Percentiles rank a stretch among this genome's conserved stretches.
Conservation (phyloP, 2,797 vertebrate species). For the Oryzias sinensis region DNA sequence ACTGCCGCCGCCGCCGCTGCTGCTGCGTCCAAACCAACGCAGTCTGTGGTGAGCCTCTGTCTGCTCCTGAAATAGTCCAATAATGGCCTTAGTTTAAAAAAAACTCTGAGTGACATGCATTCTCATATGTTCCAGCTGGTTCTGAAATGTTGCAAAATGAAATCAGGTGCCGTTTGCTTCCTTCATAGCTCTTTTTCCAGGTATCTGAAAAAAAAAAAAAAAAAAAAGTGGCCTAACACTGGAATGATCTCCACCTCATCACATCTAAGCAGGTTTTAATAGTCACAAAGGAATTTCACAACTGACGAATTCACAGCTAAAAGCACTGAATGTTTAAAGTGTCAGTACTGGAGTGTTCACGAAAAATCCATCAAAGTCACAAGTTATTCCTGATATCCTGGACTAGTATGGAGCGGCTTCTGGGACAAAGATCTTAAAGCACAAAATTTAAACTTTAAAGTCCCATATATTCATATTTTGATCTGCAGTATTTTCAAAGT, state of each 20-base stretch:
- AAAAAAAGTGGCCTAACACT: conserved; percentile 33
- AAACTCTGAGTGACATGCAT: conserved; percentile 36
- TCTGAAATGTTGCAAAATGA: conserved; percentile 78
- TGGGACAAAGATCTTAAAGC: too few species aligned
- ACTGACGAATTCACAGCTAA: background rate
- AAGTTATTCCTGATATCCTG: too few species aligned
- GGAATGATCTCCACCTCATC: conserved; percentile 16
- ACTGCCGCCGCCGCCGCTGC: conserved; percentile 81
- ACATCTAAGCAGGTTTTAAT: background rate
- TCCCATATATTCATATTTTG: too few species aligned
- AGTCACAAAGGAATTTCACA: background rate
- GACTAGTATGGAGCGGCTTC: too few species aligned
- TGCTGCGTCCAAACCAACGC: conserved; percentile 84
- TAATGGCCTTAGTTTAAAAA: background rate
- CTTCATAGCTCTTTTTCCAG: conserved; percentile 68
- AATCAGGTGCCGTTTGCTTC: conserved; percentile 69
- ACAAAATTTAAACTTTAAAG: too few species aligned
- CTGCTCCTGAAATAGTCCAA: background rate
- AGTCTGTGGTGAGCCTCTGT: conserved; percentile 83
- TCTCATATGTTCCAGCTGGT: conserved; percentile 73
- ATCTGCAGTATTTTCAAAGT: too few species aligned
- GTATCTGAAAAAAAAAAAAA: too few species aligned
- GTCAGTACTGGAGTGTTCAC: too few species aligned
- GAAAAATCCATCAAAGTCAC: too few species aligned
- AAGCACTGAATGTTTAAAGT: too few species aligned